Evolutionary conservation across 2,797 vertebrate species (phyloP).

Genomic region (Lophius americanus): DNA sequence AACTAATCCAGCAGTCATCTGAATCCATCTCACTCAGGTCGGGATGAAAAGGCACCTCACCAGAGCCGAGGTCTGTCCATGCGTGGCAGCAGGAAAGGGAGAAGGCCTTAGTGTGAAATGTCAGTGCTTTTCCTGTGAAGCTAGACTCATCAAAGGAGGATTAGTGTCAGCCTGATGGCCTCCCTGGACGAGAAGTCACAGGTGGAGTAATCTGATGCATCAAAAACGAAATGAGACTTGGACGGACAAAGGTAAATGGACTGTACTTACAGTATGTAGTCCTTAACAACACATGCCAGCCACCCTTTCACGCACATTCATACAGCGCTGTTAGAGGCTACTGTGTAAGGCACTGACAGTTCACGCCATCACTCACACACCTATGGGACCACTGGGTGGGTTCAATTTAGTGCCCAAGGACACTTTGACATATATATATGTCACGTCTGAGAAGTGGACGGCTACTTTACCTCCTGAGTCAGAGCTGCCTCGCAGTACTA

Average conservation of each 20-base stretch:
- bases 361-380: too few relatives aligned
- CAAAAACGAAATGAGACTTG: constrained; percentile 52
- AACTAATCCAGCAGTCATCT: constrained; percentile 75
- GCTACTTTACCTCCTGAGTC: too few relatives aligned
- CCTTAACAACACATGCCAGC: not conserved
- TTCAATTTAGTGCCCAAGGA: too few relatives aligned
- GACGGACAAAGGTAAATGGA: constrained; percentile 20
- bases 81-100: constrained; percentile 70
- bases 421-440: too few relatives aligned
- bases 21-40: constrained; percentile 72
- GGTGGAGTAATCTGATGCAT: constrained; percentile 75
- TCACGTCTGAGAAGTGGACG: too few relatives aligned
- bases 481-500: too few relatives aligned
- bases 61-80: constrained; percentile 62
- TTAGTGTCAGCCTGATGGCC: constrained; percentile 77
- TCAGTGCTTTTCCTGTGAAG: constrained; percentile 78
- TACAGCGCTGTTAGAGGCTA: too few relatives aligned
- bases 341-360: too few relatives aligned
- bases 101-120: constrained; percentile 78
- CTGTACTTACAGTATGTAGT: too few relatives aligned
- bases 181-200: constrained; percentile 48
- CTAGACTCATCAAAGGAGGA: constrained; percentile 80
- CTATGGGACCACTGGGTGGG: too few relatives aligned
- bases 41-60: constrained; percentile 74
- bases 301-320: not conserved